These are phyloP conservation scores for Drosophila mettleri DNA, from an alignment of 2,888 invertebrate genomes.

Conservation along the genomic window DNA sequence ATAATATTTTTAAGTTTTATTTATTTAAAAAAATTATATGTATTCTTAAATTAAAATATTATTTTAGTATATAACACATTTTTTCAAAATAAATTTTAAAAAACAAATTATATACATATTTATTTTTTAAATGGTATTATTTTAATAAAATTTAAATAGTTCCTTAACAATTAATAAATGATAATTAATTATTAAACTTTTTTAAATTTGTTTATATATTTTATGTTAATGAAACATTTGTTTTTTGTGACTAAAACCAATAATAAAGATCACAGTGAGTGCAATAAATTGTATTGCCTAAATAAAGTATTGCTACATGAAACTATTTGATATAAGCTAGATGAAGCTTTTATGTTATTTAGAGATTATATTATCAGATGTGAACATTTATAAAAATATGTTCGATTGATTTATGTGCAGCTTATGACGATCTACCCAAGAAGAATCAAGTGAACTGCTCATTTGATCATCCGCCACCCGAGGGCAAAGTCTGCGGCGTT, in stretches of 20 bases:
- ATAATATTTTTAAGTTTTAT: too few species aligned
- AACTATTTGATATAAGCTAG: background rate
- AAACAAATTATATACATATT: too few species aligned
- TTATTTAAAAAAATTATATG: too few species aligned
- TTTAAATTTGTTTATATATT: constrained; percentile 20
- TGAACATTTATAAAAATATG: background rate
- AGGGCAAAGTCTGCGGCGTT: constrained; percentile 93
- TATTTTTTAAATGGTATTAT: too few species aligned
- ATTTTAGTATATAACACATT: too few species aligned
- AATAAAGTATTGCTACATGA: constrained; percentile 31
- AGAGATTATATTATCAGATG: background rate
- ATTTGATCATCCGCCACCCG: constrained; percentile 87
- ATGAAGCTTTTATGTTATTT: background rate
- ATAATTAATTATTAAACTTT: constrained; percentile 6
- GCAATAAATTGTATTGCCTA: constrained; percentile 13
- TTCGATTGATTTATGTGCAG: constrained; percentile 46
- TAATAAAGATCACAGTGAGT: constrained; percentile 70
- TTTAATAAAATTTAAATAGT: background rate
- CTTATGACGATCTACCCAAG: constrained; percentile 85
- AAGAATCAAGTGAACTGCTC: constrained; percentile 89
- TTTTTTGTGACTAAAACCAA: constrained; percentile 40
- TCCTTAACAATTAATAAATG: background rate
- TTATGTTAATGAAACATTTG: constrained; percentile 32
- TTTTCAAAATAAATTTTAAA: too few species aligned
- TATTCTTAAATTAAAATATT: too few species aligned